Conservation (phyloP, 2,113 vertebrate species). For the Nerophis lumbriciformis region DNA sequence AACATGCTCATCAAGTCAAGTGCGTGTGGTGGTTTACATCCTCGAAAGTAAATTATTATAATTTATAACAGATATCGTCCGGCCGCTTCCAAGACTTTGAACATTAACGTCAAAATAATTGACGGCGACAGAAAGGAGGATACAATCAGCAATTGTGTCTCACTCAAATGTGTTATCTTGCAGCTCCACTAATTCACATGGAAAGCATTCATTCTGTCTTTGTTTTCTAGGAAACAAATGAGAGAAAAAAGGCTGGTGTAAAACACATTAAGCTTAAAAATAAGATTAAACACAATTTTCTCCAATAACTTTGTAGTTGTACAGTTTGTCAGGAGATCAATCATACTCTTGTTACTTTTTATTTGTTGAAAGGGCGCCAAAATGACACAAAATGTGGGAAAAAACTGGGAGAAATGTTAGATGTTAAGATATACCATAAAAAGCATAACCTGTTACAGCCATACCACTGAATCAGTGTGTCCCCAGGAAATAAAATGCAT, state of each 20-base stretch:
- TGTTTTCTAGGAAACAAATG: not conserved
- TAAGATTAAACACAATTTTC: not conserved
- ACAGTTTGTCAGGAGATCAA: not conserved
- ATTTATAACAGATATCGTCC: slow-evolving; percentile 62
- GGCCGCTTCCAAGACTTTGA: slow-evolving; percentile 59
- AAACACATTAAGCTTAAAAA: not conserved
- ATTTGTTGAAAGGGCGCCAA: too few relatives aligned
- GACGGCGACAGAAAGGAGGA: slow-evolving; percentile 48
- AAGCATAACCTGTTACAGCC: too few relatives aligned
- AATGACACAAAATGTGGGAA: too few relatives aligned
- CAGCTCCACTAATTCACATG: slow-evolving; percentile 38
- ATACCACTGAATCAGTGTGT: too few relatives aligned
- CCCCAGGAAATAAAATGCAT: too few relatives aligned
- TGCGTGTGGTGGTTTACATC: slow-evolving; percentile 31
- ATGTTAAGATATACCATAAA: too few relatives aligned
- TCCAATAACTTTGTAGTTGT: not conserved
- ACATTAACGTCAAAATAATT: slow-evolving; percentile 63
- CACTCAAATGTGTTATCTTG: slow-evolving; percentile 36
- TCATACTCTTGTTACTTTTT: not conserved
- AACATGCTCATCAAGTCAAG: slow-evolving; percentile 52
- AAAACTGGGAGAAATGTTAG: too few relatives aligned
- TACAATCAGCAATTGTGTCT: slow-evolving; percentile 48
- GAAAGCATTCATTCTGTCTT: slow-evolving; percentile 28
- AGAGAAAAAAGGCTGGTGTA: not conserved
- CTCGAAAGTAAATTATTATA: slow-evolving; percentile 58